These are phyloP conservation scores for Lithodes maja DNA, from an alignment of 2,888 invertebrate species.

Conservation along the genomic window DNA sequence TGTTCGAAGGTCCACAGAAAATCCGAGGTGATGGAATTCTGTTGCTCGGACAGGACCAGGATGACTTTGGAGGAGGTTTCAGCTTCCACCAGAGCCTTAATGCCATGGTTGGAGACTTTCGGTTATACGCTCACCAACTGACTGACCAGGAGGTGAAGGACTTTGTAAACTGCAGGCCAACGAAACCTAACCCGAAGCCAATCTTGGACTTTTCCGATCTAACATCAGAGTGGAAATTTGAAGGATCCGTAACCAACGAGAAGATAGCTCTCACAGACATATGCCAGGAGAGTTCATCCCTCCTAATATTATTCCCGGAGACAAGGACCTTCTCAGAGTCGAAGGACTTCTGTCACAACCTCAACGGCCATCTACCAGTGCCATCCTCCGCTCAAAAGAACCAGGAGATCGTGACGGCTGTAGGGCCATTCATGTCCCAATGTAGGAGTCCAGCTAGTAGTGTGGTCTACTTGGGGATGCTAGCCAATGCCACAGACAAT, in stretches of 20 bases:
- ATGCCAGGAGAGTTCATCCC: background rate
- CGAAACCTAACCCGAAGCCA: background rate
- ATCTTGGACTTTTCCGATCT: background rate
- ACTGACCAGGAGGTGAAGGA: conserved; percentile 7
- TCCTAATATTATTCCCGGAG: conserved; percentile 11
- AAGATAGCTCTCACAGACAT: background rate
- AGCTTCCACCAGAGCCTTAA: conserved; percentile 23
- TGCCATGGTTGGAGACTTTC: conserved; percentile 7
- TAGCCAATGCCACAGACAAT: background rate
- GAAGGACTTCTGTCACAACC: background rate
- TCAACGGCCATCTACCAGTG: background rate
- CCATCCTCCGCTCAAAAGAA: background rate
- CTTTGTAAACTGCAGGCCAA: background rate
- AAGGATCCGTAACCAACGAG: conserved; percentile 2
- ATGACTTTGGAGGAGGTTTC: conserved; percentile 12
- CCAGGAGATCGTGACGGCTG: background rate
- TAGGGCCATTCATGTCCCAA: background rate
- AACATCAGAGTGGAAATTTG: background rate
- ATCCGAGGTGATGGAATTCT: conserved; percentile 6
- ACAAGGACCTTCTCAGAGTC: background rate
- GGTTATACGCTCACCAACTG: background rate
- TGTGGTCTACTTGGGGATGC: background rate
- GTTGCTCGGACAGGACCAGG: conserved; percentile 24
- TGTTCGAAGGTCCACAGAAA: background rate
- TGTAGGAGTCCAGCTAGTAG: background rate